Evolutionary conservation across 2,888 invertebrate genomes (phyloP).

Genomic region (Nesidiocoris tenuis): DNA sequence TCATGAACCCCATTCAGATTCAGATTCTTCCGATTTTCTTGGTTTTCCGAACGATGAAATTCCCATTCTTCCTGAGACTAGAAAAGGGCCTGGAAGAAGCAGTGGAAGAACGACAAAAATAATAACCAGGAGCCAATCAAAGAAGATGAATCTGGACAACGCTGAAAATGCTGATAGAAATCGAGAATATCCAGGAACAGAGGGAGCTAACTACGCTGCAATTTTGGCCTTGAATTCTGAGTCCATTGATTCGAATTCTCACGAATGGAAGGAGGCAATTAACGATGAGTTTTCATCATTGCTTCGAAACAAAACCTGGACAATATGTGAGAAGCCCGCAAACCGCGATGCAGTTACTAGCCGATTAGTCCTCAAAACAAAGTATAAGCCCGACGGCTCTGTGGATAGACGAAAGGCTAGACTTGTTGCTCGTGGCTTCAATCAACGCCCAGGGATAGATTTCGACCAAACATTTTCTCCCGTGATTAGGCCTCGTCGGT

Average conservation of each 20-base stretch:
- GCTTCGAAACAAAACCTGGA: background rate
- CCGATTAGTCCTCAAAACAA: background rate
- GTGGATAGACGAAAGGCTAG: background rate
- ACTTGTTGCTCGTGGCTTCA: slow-evolving; percentile 22
- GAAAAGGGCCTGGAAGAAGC: too few relatives aligned
- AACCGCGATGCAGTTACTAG: background rate
- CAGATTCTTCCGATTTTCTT: too few relatives aligned
- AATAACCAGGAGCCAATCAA: too few relatives aligned
- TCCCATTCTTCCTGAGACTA: too few relatives aligned
- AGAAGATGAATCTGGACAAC: too few relatives aligned
- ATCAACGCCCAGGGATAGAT: slow-evolving; percentile 9
- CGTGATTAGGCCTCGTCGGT: background rate
- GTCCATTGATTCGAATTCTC: background rate
- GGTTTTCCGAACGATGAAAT: too few relatives aligned
- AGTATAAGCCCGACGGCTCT: background rate
- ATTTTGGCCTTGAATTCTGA: too few relatives aligned
- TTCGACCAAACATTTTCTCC: background rate
- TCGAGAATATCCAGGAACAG: background rate
- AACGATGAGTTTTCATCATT: background rate
- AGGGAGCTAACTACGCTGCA: too few relatives aligned
- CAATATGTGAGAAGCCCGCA: background rate
- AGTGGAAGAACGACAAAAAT: too few relatives aligned
- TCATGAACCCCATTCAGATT: too few relatives aligned
- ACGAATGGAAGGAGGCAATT: background rate
- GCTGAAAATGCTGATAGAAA: background rate